These are phyloP conservation scores for Stegodyphus dumicola DNA, from an alignment of 1,140 invertebrate genomes.

Conservation along the genomic window DNA sequence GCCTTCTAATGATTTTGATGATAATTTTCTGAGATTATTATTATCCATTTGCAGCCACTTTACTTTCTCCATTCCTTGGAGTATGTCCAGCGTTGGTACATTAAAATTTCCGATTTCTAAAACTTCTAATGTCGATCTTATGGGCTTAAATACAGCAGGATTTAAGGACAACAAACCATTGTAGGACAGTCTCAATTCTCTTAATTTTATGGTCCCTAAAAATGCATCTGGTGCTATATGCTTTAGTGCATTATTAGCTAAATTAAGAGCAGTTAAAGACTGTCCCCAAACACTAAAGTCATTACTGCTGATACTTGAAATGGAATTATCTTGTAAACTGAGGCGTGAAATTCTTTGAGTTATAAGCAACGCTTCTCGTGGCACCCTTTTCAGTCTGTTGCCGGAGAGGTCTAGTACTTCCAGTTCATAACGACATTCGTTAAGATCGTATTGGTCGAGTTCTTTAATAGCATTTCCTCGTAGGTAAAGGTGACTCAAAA, in stretches of 20 bases:
- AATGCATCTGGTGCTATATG: conserved; percentile 80
- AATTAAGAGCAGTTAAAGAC: conserved; percentile 82
- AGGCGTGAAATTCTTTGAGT: conserved; percentile 81
- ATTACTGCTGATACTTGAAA: conserved; percentile 78
- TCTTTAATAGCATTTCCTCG: conserved; percentile 82
- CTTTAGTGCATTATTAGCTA: conserved; percentile 86
- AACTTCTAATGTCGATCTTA: conserved; percentile 76
- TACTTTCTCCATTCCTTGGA: conserved; percentile 74
- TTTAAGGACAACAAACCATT: conserved; percentile 84
- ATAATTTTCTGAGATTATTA: conserved; percentile 82
- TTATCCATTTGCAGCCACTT: conserved; percentile 89
- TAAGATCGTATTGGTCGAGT: conserved; percentile 82
- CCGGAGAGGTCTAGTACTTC: conserved; percentile 83
- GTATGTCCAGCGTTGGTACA: conserved; percentile 76
- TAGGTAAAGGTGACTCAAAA: conserved; percentile 83
- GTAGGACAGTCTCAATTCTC: conserved; percentile 88
- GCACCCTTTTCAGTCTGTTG: conserved; percentile 80
- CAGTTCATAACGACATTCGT: conserved; percentile 77
- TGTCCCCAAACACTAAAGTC: conserved; percentile 84
- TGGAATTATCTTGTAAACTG: conserved; percentile 88
- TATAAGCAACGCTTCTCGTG: conserved; percentile 75
- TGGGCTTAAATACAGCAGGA: conserved; percentile 79
- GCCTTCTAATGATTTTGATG: conserved; percentile 73
- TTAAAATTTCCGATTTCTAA: conserved; percentile 78
- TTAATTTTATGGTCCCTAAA: conserved; percentile 76